These are phyloP conservation scores for Pontoporia blainvillei DNA, from an alignment of 2,113 vertebrate genomes.

Conservation along the genomic window DNA sequence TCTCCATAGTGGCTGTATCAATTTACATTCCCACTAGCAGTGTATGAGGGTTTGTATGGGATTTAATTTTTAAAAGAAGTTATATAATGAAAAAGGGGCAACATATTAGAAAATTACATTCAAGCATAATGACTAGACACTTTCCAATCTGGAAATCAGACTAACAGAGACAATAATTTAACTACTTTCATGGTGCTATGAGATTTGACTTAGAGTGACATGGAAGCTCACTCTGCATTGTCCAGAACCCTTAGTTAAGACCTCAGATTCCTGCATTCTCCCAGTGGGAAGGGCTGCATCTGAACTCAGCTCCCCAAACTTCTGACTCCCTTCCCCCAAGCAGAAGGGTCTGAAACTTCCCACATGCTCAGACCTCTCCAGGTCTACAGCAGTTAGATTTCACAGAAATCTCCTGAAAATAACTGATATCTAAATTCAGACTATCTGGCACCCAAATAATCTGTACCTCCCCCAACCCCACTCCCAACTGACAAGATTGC, in stretches of 20 bases:
- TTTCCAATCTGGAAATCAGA: constrained; percentile 21
- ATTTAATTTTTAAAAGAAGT: background rate
- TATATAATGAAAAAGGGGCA: background rate
- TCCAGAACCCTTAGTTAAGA: background rate
- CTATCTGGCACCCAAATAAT: background rate
- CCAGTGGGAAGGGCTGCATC: background rate
- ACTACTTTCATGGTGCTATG: background rate
- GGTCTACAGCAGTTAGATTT: background rate
- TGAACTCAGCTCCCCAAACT: background rate
- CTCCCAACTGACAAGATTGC: background rate
- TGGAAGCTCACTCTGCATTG: background rate
- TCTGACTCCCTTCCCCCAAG: background rate
- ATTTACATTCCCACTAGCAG: no score
- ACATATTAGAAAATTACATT: background rate
- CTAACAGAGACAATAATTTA: constrained; percentile 20
- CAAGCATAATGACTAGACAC: background rate
- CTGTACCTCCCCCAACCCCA: background rate
- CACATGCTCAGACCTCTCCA: background rate
- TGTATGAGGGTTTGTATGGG: no score
- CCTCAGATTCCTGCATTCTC: background rate
- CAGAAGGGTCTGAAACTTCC: background rate
- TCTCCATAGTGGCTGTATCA: no score
- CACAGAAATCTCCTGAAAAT: constrained; percentile 22
- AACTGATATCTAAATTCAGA: background rate
- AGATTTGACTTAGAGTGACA: background rate